Evolutionary conservation across 2,888 invertebrate genomes (phyloP), one percentile per base, ranked within the genome.

Genomic region (Ornithoptera priamus): DNA sequence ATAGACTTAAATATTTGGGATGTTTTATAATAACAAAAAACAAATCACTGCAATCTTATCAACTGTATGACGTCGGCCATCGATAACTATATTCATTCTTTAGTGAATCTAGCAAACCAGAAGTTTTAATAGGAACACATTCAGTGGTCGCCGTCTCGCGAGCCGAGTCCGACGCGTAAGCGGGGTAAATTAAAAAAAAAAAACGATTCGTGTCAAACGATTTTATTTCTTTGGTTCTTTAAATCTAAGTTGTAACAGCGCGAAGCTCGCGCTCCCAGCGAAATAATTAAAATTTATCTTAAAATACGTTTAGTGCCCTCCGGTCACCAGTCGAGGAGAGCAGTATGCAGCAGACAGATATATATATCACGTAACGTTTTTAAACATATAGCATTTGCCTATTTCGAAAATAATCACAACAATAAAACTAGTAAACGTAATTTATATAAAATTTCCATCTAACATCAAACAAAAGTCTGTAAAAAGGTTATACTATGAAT

Each of bases 141-240:
- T 39, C 10, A 39, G 39, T 39, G 39, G 10, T 4, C 3, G 30
- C 3, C 3, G 30, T 30, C 30, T 30, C 30, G 30, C 30, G 30
- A 4, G 30, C 30, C 30, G 30, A 30, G 30, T 30, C 30, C 30
- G 30, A 30, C 30, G 30, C 3, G 30, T 30, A 30, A 30, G 8
- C 8, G 1, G 39, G 7, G 10, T 39, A 8, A 39, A 7, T 7
- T 1, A 10, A 39, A 39, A 7, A 10, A 39, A 39, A 39, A 39
- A 7, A 50, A 74, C 75, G 71, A 72, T 73, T 77, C 75, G 80
- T 81, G 83, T 84, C 78, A 82, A 82, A 84, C 78, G 79, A 79
- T 77, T 84, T 87, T 86, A 86, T 87, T 86, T 86, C 86, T 88
- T 89, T 88, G 88, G 86, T 81, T 87, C 10, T 39, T 67, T 83